Conservation (phyloP, 2,113 vertebrate genomes). For the Lepidothrix coronata region DNA sequence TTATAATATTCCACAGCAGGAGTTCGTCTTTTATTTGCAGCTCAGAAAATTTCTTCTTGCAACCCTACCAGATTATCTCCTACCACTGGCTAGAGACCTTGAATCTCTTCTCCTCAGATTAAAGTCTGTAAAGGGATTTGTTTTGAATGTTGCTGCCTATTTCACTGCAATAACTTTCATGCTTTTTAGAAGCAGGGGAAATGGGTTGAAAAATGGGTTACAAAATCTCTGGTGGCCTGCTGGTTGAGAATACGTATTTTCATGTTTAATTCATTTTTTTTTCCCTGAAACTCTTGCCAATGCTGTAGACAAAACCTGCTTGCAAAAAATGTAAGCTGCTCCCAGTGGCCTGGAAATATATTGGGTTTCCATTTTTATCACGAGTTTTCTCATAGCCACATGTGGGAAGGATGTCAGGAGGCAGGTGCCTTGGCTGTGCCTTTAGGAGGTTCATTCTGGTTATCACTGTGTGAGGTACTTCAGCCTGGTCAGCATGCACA, state of each 20-base stretch:
- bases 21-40: conserved; percentile 29
- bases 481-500: background rate
- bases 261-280: background rate
- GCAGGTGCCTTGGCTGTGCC: no score
- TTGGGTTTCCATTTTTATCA: background rate
- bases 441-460: background rate
- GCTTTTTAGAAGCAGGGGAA: background rate
- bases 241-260: background rate
- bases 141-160: conserved; percentile 4
- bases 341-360: background rate
- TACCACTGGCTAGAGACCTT: background rate
- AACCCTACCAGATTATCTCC: conserved; percentile 31
- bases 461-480: fast-evolving
- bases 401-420: no score
- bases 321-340: background rate
- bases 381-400: background rate
- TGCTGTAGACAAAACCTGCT: background rate
- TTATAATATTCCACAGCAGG: background rate
- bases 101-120: conserved; percentile 43
- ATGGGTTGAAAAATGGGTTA: background rate
- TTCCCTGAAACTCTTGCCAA: background rate
- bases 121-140: conserved; percentile 41
- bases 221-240: background rate
- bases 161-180: background rate
- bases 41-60: conserved; percentile 25